These are phyloP conservation scores for Desmophyllum pertusum DNA, from an alignment of 92 coral and sea anemone genomes.

Conservation along the genomic window DNA sequence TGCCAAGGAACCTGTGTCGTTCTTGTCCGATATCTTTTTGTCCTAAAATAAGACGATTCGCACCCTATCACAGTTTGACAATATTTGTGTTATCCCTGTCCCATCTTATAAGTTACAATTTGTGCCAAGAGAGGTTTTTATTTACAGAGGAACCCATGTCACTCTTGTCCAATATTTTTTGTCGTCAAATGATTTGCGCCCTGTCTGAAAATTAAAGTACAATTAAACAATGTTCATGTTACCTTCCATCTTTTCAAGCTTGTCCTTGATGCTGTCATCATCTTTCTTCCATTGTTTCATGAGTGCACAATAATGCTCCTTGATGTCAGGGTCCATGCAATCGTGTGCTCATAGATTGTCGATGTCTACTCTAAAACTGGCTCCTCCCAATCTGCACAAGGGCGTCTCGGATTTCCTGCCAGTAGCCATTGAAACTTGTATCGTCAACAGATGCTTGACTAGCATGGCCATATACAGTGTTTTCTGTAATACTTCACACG, in stretches of 20 bases:
- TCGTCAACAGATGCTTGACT: slow-evolving; percentile 30
- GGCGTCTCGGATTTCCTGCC: slow-evolving; percentile 44
- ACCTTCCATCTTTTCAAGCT: slow-evolving; percentile 15
- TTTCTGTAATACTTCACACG: slow-evolving; percentile 43
- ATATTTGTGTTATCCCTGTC: too few relatives aligned
- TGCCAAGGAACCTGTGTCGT: too few relatives aligned
- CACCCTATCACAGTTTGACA: not conserved
- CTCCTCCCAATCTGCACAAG: slow-evolving; percentile 55
- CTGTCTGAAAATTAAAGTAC: too few relatives aligned
- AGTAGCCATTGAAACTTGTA: slow-evolving; percentile 27
- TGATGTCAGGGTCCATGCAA: slow-evolving; percentile 35
- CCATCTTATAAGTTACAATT: too few relatives aligned
- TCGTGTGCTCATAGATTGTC: slow-evolving; percentile 28
- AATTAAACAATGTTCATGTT: not conserved
- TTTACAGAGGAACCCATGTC: too few relatives aligned
- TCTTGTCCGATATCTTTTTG: too few relatives aligned
- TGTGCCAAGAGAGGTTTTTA: too few relatives aligned
- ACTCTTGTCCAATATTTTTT: too few relatives aligned
- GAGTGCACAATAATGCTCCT: slow-evolving; percentile 18
- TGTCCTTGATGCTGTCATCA: slow-evolving; percentile 15
- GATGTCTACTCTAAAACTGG: slow-evolving; percentile 10
- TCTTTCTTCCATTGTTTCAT: slow-evolving; percentile 42
- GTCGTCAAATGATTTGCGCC: too few relatives aligned
- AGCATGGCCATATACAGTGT: slow-evolving; percentile 40
- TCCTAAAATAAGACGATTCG: not conserved